Evolutionary conservation across 2,888 invertebrate species (phyloP), one percentile per base, ranked within the genome.

Genomic region (Ichneumoninae sp.): DNA sequence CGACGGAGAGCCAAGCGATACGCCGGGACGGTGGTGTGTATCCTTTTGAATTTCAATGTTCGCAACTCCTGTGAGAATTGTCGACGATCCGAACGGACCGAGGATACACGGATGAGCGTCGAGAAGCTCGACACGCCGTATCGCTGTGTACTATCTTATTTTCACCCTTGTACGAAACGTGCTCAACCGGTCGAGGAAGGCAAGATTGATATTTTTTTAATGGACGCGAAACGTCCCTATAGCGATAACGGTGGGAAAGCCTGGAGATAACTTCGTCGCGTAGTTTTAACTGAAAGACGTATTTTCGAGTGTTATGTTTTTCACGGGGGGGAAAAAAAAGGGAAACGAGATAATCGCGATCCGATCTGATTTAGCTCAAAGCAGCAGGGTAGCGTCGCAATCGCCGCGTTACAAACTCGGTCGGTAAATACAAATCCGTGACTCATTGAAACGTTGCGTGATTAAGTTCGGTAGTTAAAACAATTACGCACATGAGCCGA

Each of bases 391-490:
- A 3, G 40, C 8, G 33, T 6, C 16, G 50, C 44, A 50, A 68
- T 57, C 63, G 16, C 47, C n/a, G 22, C 19, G 13, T 60, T 73
- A 66, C 66, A 40, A 75, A 47, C 73, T 65, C 33, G 33, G 47
- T 65, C 2, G 40, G 40, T 44, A 40, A 30, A 30, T 83, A 87
- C 86, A 89, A 90, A 89, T 90, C 87, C 88, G 79, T 83, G 87
- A 88, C 87, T 89, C 88, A 89, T 89, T 87, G 88, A 89, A 85
- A 44, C 60, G 60, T 86, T 83, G 76, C 84, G 79, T 85, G 87
- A 87, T 87, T 89, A 88, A 89, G 85, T 86, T 85, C 78, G 77
- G 85, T 83, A 88, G 87, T 88, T 90, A 88, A 90, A 89, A 89
- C 89, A 88, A 89, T 90, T 89, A 87, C 87, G 80, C 76, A 70